phyloP scores from a whole-genome alignment of 2,888 invertebrate species.

The Aleiodes alternator region DNA sequence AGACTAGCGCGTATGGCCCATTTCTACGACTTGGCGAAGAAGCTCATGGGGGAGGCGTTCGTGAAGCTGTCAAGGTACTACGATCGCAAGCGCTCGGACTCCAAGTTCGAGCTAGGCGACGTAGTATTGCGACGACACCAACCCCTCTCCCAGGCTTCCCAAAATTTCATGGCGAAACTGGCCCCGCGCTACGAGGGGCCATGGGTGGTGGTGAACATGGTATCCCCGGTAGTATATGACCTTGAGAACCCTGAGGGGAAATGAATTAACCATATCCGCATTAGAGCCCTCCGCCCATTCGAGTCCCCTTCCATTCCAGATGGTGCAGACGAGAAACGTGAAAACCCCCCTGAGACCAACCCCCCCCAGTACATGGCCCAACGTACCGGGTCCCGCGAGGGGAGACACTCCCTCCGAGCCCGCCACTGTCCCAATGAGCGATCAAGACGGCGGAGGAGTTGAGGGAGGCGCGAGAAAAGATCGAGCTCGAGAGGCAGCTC shows the following conservation, averaged over 20 bases:
- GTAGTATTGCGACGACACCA: background rate
- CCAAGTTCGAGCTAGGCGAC: background rate
- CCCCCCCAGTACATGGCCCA: too few species aligned
- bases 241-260: constrained; percentile 1
- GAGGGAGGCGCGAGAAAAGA: too few species aligned
- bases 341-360: too few species aligned
- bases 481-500: too few species aligned
- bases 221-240: constrained; percentile 18
- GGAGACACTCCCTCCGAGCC: too few species aligned
- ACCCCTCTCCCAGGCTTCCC: background rate
- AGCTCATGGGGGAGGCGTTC: background rate
- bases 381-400: too few species aligned
- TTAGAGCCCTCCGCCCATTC: background rate
- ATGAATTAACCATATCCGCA: background rate
- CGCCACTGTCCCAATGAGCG: too few species aligned
- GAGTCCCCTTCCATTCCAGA: background rate
- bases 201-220: background rate
- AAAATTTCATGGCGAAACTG: constrained; percentile 10
- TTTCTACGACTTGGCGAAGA: background rate
- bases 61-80: background rate
- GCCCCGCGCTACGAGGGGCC: constrained; percentile 2
- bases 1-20: background rate
- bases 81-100: background rate
- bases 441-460: too few species aligned
- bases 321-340: too few species aligned